phyloP scores from a whole-genome alignment of 30 jellyfish, hydroid and myxozoan species.

The Pseudorhiza aurosa region DNA sequence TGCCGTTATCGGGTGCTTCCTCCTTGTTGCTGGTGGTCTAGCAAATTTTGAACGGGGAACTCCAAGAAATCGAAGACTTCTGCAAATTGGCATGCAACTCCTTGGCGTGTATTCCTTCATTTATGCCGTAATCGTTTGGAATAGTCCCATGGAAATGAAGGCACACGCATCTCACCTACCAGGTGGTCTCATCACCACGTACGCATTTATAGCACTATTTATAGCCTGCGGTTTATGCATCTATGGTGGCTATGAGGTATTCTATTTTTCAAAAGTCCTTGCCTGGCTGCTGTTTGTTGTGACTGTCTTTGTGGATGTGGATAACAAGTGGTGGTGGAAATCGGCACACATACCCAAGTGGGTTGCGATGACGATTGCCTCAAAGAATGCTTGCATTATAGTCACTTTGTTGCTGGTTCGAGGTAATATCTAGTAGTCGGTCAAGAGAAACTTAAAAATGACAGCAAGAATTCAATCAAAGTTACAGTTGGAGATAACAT shows the following conservation, averaged over 20 bases:
- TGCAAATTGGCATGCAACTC: conserved; percentile 79
- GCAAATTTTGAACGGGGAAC: conserved; percentile 62
- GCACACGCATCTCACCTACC: conserved; percentile 65
- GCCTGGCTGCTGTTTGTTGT: conserved; percentile 72
- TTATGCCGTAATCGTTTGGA: conserved; percentile 83
- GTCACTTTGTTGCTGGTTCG: conserved; percentile 51
- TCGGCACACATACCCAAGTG: conserved; percentile 48
- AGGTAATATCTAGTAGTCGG: conserved; percentile 26
- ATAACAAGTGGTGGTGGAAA: conserved; percentile 67
- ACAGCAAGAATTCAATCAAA: too few species aligned
- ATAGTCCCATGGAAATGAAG: conserved; percentile 75
- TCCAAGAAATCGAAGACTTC: conserved; percentile 50
- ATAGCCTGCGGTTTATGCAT: conserved; percentile 74
- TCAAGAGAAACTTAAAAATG: too few species aligned
- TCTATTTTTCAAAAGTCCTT: conserved; percentile 54
- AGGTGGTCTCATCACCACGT: conserved; percentile 70
- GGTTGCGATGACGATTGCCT: conserved; percentile 62
- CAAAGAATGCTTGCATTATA: conserved; percentile 42
- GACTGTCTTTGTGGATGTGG: conserved; percentile 65
- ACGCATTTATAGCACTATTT: conserved; percentile 24
- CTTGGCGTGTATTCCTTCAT: conserved; percentile 88
- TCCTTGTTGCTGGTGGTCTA: conserved; percentile 95
- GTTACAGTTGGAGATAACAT: too few species aligned
- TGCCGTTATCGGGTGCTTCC: conserved; percentile 80
- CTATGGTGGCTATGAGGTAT: conserved; percentile 78